phyloP scores from a whole-genome alignment of 2,113 vertebrate species.

The Ceyx cyanopectus region DNA sequence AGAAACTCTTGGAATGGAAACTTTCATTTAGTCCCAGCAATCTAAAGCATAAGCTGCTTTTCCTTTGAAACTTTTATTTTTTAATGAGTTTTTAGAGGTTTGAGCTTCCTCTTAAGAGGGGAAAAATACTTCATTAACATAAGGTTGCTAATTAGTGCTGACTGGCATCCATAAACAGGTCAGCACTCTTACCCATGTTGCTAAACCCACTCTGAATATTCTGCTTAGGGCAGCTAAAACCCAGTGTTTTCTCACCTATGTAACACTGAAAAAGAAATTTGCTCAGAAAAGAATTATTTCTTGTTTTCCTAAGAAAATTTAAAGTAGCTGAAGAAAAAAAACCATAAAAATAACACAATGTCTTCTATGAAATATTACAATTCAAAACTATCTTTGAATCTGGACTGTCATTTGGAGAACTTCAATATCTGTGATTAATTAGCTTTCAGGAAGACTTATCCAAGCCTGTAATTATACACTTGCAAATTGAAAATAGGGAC shows the following conservation, averaged over 20 bases:
- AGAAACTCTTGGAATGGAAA: neutral
- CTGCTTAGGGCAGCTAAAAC: neutral
- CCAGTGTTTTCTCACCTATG: neutral
- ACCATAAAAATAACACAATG: neutral
- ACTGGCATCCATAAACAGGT: neutral
- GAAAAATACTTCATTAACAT: neutral
- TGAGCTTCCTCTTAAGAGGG: neutral
- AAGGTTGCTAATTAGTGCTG: constrained; percentile 19
- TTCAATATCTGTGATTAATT: neutral
- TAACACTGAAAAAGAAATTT: neutral
- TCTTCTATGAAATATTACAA: neutral
- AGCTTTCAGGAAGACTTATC: neutral
- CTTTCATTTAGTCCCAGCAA: neutral
- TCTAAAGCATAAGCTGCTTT: neutral
- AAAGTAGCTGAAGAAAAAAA: constrained; percentile 7
- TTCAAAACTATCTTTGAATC: neutral
- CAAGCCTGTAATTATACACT: neutral
- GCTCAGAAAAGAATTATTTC: neutral
- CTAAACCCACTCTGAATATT: neutral
- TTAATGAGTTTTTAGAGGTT: constrained; percentile 20
- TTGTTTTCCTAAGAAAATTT: neutral
- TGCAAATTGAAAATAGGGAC: neutral
- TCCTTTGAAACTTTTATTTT: constrained; percentile 22
- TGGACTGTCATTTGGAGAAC: neutral
- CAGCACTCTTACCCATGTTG: neutral